Base-by-base conservation (phyloP, 2,113 vertebrate species). In the Thomomys bottae region DNA sequence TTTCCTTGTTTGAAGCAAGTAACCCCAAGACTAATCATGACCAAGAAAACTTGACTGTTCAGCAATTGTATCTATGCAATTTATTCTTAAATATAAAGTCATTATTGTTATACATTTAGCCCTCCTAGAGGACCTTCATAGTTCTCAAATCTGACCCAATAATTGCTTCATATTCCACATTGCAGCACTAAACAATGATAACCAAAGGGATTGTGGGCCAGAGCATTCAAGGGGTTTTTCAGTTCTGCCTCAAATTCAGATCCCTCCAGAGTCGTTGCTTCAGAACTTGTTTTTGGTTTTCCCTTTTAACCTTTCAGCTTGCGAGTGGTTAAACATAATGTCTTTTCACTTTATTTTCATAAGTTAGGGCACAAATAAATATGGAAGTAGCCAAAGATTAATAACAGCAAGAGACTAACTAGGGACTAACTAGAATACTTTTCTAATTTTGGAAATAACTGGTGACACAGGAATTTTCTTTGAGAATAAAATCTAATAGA, bases 291-390 rank as follows among this genome's bases (percentile, higher is more conserved):
- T 94, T 84, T 23, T 80, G 4, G 4, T 64, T 40, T 93, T 68
- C 8, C 36, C 28, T 80, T 77, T 12, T 87, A 68, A 75, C 81
- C 24, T 90, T 86, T 92, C 11, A 84, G 61, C 7, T 87, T 86
- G 78, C 76, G 11, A 94, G n/a, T 24, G 84, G 87, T 77, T 72
- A 70, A 12, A 79, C 54, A 75, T 72, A 93, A 77, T 72, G 86
- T 83, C 2, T 77, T 26, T 88, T 68, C 63, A 73, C n/a, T 95
- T 87, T 84, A 89, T 1, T 28, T 66, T 26, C 17, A 84, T 88
- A 38, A 87, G 18, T 67, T 77, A 84, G 28, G 4, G 23, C 9
- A 3, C 36, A 81, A 80, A 66, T 71, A 86, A 68, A 4, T 73
- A 73, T 49, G 24, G 6, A 94, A 59, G 6, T 40, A 32, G 4